Conservation (phyloP, 1,140 invertebrate genomes). For the Lepidurus couesii region DNA sequence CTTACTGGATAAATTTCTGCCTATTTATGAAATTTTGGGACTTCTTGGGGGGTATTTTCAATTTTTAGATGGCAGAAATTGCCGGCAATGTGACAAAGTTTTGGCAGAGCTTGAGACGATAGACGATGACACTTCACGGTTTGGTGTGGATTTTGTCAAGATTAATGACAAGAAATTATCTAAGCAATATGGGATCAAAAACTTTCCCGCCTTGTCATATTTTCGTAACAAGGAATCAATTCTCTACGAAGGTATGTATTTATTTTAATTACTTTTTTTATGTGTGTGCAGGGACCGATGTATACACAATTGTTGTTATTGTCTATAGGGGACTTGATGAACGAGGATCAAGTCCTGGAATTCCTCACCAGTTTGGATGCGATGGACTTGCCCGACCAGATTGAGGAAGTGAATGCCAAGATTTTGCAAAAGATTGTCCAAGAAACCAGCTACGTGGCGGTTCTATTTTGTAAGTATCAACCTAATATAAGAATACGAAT, state of each 20-base stretch:
- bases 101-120: conserved; percentile 86
- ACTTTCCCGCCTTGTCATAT: conserved; percentile 87
- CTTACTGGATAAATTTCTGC: neutral
- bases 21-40: neutral
- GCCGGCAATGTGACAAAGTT: conserved; percentile 84
- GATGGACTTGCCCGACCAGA: conserved; percentile 89
- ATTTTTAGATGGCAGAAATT: conserved; percentile 74
- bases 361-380: conserved; percentile 88
- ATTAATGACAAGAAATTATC: conserved; percentile 91
- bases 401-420: conserved; percentile 89
- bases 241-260: conserved; percentile 72
- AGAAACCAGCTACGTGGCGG: conserved; percentile 85
- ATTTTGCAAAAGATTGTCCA: conserved; percentile 86
- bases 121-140: conserved; percentile 87
- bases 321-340: conserved; percentile 84
- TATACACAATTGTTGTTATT: neutral
- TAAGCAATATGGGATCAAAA: conserved; percentile 89
- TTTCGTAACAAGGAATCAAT: conserved; percentile 89
- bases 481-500: no score
- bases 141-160: conserved; percentile 58
- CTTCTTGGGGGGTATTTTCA: conserved; percentile 20
- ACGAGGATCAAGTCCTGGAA: conserved; percentile 83
- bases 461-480: conserved; percentile 83
- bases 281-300: neutral
- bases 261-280: neutral